Evolutionary conservation across 2,113 vertebrate species (phyloP).

Genomic region (Dissostichus mawsoni): DNA sequence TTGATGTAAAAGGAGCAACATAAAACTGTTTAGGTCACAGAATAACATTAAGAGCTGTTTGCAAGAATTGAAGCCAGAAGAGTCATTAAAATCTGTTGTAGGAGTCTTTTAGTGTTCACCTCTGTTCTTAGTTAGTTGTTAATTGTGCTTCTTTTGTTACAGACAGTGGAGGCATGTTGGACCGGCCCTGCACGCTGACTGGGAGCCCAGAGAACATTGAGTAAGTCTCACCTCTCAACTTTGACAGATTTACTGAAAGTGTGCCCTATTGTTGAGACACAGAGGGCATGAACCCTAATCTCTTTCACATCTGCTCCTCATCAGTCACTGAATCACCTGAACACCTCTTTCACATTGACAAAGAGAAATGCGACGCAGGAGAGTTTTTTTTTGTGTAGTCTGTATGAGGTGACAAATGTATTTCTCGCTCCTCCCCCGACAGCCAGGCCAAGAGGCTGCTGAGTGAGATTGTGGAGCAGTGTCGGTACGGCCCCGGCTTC

Average conservation of each 20-base stretch:
- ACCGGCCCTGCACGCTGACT: conserved; percentile 96
- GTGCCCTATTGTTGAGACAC: conserved; percentile 43
- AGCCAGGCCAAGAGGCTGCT: conserved; percentile 97
- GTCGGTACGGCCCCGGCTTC: conserved; percentile 96
- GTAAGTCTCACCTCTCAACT: conserved; percentile 85
- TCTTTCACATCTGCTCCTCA: conserved; percentile 38
- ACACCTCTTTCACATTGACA: conserved; percentile 40
- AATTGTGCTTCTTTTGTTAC: conserved; percentile 60
- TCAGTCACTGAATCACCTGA: conserved; percentile 49
- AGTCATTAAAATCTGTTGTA: background rate
- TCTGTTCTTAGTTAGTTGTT: too few species aligned
- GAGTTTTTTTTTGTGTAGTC: conserved; percentile 18
- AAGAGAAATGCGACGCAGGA: conserved; percentile 15
- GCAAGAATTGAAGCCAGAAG: background rate
- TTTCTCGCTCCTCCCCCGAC: conserved; percentile 25
- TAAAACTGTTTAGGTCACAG: background rate
- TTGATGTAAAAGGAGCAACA: background rate
- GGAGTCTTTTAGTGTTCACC: background rate
- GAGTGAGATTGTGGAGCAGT: conserved; percentile 97
- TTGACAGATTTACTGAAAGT: conserved; percentile 38
- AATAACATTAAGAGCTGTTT: background rate
- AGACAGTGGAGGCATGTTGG: conserved; percentile 98
- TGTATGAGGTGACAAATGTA: conserved; percentile 31
- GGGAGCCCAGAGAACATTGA: conserved; percentile 97
- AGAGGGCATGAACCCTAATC: conserved; percentile 29